Base-by-base conservation (phyloP, 2,797 vertebrate genomes). In the Leptatherina wallacei region DNA sequence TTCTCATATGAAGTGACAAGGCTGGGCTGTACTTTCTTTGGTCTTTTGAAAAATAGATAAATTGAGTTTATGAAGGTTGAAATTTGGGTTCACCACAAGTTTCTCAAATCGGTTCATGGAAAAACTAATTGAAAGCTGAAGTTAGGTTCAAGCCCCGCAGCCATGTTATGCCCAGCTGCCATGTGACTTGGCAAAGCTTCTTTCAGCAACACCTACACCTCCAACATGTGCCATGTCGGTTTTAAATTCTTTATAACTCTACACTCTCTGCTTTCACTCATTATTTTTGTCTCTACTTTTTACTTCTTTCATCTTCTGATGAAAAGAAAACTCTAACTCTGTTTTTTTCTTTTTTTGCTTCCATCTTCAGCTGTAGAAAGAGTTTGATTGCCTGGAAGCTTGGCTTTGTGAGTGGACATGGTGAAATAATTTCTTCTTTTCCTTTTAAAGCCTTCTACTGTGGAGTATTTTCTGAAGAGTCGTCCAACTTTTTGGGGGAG, bases 381-480 rank as follows among this genome's bases (percentile, higher is more conserved):
- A 42, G 40, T 40, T 16, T 7, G 16, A 42, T 18, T 42, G 40
- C 14, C 1, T 42, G 38, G 8, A 16, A 18, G 14, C 40, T 16
- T 16, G 40, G 40, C 13, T 42, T 16, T 42, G 30, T 40, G 35
- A 77, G 27, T 3, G 64, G 40, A 77, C 54, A 36, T 18, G 58
- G 63, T 18, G 16, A 82, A 70, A 71, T 69, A 40, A 75, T 71
- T 55, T 78, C 49, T 74, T 27, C 1, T 71, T 40, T 75, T 83
- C 75, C 35, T 64, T 33, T 72, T 73, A 60, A 24, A 72, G 22
- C 69, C 51, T 40, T 58, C 47, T 61, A 4, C 52, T 73, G 61
- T 70, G 81, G 54, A 65, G 78, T 44, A 32, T 29, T 56, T 62
- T 27, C 22, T 38, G 65, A 20, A 33, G 71, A 65, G 36, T 42